These are phyloP conservation scores for Drosophila sproati DNA, from an alignment of 1,140 invertebrate genomes.

Conservation along the genomic window DNA sequence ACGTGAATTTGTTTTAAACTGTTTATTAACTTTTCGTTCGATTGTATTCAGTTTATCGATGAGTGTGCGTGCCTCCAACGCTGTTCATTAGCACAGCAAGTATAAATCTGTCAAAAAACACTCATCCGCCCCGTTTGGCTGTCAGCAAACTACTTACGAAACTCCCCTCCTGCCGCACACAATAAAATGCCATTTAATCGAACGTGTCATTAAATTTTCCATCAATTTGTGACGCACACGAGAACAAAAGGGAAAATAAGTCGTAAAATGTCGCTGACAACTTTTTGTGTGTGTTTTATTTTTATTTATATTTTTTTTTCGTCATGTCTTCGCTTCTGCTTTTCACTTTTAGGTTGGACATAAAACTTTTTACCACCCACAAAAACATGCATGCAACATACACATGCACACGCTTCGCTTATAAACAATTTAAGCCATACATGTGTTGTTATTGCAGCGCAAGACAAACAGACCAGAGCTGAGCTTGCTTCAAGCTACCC, in stretches of 20 bases:
- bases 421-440: constrained; percentile 67
- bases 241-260: constrained; percentile 7
- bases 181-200: constrained; percentile 56
- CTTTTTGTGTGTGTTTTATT: constrained; percentile 15
- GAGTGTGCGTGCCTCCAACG: too few relatives aligned
- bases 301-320: constrained; percentile 14
- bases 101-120: constrained; percentile 1
- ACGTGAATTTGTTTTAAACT: neutral
- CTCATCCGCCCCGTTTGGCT: constrained; percentile 28
- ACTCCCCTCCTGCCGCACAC: neutral
- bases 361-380: constrained; percentile 40
- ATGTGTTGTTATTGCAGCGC: constrained; percentile 60
- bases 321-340: constrained; percentile 17
- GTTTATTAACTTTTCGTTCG: neutral
- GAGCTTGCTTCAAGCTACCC: neutral
- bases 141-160: neutral
- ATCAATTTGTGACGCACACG: constrained; percentile 56
- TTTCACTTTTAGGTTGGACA: constrained; percentile 33
- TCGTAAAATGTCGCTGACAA: constrained; percentile 45
- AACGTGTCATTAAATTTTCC: constrained; percentile 61
- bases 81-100: neutral
- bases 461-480: constrained; percentile 45
- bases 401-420: constrained; percentile 13
- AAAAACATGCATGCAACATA: constrained; percentile 9
- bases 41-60: too few relatives aligned